phyloP scores from a whole-genome alignment of 2,888 invertebrate species.

The Morpho helenor region DNA sequence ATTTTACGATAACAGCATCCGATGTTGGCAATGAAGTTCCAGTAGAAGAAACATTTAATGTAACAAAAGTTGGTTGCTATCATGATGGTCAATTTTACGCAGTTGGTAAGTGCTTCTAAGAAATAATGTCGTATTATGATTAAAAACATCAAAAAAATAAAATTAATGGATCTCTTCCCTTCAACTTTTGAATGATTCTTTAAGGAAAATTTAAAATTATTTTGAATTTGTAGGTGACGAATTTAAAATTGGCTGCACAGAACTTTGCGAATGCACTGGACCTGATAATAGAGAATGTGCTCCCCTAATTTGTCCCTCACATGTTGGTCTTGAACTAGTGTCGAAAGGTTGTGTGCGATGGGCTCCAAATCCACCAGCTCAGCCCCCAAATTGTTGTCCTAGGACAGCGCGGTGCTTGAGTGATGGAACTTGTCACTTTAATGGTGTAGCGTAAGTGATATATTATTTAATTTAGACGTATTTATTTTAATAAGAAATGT shows the following conservation, averaged over 20 bases:
- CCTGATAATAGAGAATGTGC: slow-evolving; percentile 84
- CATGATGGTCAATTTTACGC: slow-evolving; percentile 58
- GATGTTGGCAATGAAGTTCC: slow-evolving; percentile 38
- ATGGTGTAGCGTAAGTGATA: slow-evolving; percentile 76
- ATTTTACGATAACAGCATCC: slow-evolving; percentile 62
- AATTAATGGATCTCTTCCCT: too few relatives aligned
- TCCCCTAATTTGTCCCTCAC: slow-evolving; percentile 89
- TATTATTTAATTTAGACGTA: neutral
- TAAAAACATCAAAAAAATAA: too few relatives aligned
- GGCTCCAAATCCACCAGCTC: slow-evolving; percentile 89
- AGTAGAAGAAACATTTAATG: slow-evolving; percentile 38
- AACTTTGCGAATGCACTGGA: slow-evolving; percentile 87
- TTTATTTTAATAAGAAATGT: neutral
- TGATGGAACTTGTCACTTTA: slow-evolving; percentile 89
- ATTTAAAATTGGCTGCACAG: slow-evolving; percentile 90
- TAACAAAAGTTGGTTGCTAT: slow-evolving; percentile 52
- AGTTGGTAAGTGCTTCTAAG: slow-evolving; percentile 50
- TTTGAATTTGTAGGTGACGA: slow-evolving; percentile 77
- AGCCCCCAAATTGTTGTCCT: slow-evolving; percentile 90
- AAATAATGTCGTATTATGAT: neutral
- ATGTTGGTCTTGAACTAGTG: slow-evolving; percentile 90
- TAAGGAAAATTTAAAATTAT: too few relatives aligned
- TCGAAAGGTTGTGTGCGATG: slow-evolving; percentile 92
- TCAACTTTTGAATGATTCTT: too few relatives aligned
- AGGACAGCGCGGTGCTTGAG: slow-evolving; percentile 87